Percentiles rank a stretch among this genome's conserved stretches.
Conservation (phyloP, 2,888 invertebrate species). For the Lycaena phlaeas region DNA sequence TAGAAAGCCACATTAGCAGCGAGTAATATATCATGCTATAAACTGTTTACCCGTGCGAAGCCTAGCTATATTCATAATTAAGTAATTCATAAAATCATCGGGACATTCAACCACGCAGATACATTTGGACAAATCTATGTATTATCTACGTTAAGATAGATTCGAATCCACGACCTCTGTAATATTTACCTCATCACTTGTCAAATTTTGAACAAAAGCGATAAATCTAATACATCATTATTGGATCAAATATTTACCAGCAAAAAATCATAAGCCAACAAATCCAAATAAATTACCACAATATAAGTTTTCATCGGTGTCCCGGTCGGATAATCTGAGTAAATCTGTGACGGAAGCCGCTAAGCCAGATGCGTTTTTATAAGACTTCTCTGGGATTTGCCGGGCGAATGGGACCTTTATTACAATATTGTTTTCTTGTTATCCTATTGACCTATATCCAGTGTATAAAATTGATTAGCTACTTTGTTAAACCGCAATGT, state of each 20-base stretch:
- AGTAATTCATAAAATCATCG: no score
- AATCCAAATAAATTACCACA: constrained; percentile 20
- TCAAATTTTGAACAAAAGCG: no score
- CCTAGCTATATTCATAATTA: no score
- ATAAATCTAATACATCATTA: no score
- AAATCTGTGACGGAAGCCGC: constrained; percentile 50
- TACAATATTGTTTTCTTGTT: constrained; percentile 9
- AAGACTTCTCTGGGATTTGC: constrained; percentile 34
- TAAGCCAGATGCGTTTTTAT: constrained; percentile 40
- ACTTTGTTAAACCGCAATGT: constrained; percentile 6
- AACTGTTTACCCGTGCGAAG: no score
- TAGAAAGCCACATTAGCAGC: no score
- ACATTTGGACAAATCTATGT: no score
- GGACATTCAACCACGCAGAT: no score
- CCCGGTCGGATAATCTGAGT: constrained; percentile 43
- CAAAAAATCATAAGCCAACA: constrained; percentile 12
- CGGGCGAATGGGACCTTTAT: constrained; percentile 17
- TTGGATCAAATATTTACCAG: neutral
- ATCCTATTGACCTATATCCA: constrained; percentile 8
- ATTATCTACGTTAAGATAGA: no score
- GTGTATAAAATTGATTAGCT: constrained; percentile 15
- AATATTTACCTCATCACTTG: no score
- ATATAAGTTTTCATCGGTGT: constrained; percentile 28
- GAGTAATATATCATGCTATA: no score
- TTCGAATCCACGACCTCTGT: no score